These are phyloP conservation scores for Sinotaia quadrata DNA, from an alignment of 2,888 invertebrate species.

Conservation along the genomic window DNA sequence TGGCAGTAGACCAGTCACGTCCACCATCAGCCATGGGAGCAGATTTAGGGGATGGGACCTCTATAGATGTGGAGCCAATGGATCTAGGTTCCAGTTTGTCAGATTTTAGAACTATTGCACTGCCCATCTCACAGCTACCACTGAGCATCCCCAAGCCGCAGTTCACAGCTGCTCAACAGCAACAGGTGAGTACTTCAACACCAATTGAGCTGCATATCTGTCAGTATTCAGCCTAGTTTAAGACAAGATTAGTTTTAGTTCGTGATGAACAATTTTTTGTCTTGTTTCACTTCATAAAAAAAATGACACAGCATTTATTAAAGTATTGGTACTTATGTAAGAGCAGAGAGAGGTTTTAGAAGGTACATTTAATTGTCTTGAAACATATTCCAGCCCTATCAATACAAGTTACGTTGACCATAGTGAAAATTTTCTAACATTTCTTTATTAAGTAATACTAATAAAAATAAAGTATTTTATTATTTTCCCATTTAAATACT, in stretches of 20 bases:
- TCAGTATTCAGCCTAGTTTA: too few species aligned
- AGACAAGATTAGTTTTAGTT: background rate
- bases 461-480: too few species aligned
- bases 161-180: conserved; percentile 25
- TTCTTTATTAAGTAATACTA: too few species aligned
- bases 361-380: too few species aligned
- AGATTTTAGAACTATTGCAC: conserved; percentile 35
- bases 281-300: too few species aligned
- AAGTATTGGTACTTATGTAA: too few species aligned
- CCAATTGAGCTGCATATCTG: background rate
- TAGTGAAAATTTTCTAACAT: too few species aligned
- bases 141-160: conserved; percentile 30
- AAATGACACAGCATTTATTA: too few species aligned
- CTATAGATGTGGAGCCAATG: conserved; percentile 67
- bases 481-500: too few species aligned
- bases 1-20: conserved; percentile 62
- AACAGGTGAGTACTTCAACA: conserved; percentile 20
- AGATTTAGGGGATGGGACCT: conserved; percentile 48
- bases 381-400: too few species aligned
- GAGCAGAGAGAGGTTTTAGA: too few species aligned
- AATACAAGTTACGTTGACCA: too few species aligned
- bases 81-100: conserved; percentile 32
- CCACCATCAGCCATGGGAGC: conserved; percentile 64
- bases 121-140: conserved; percentile 34
- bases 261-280: background rate